phyloP scores from a whole-genome alignment of 2,888 invertebrate species.

The Noctua comes region DNA sequence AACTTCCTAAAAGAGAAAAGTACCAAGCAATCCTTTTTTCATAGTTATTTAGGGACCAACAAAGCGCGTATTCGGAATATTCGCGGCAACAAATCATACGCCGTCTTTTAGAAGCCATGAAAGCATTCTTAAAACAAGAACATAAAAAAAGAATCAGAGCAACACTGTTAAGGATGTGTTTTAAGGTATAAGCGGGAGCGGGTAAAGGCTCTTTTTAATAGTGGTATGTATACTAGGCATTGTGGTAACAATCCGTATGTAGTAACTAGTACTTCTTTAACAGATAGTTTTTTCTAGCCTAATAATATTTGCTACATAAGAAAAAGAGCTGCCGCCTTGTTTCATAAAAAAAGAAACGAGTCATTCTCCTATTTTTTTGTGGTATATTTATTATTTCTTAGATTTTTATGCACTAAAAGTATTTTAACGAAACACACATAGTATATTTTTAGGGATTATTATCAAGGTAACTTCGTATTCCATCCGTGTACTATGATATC shows the following conservation, averaged over 20 bases:
- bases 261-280: neutral
- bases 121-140: conserved; percentile 83
- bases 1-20: conserved; percentile 60
- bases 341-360: too few species aligned
- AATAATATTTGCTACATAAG: too few species aligned
- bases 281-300: neutral
- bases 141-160: conserved; percentile 73
- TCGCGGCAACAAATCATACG: conserved; percentile 85
- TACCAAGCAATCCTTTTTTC: conserved; percentile 57
- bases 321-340: too few species aligned
- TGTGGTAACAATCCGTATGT: neutral
- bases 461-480: neutral
- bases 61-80: conserved; percentile 79
- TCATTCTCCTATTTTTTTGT: too few species aligned
- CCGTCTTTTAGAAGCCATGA: conserved; percentile 82
- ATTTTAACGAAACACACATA: neutral
- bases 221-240: too few species aligned
- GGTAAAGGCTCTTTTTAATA: conserved; percentile 35
- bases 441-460: neutral
- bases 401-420: neutral
- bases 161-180: conserved; percentile 65
- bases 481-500: neutral
- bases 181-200: conserved; percentile 51
- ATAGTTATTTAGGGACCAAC: conserved; percentile 62
- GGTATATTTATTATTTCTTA: too few species aligned